Percentiles rank a stretch among this genome's conserved stretches.
These are phyloP conservation scores for Orchestes rusci DNA, from an alignment of 2,888 invertebrate species.

Conservation along the genomic window DNA sequence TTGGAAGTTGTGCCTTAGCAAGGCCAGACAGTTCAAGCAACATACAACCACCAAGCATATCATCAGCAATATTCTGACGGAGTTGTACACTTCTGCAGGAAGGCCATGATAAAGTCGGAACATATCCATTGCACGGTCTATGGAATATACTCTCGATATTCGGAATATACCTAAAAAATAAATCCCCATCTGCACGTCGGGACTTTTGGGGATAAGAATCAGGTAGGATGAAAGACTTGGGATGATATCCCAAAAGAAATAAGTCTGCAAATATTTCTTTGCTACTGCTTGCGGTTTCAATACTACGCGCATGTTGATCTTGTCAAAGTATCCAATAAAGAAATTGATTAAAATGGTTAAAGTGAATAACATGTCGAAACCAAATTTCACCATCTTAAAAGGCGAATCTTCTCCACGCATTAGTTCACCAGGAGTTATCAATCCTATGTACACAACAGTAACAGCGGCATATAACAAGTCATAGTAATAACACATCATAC, in stretches of 20 bases:
- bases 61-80: not conserved
- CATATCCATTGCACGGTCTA: conserved; percentile 1
- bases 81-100: not conserved
- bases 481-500: conserved; percentile 12
- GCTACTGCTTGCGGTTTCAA: not conserved
- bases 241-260: conserved; percentile 10
- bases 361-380: conserved; percentile 5
- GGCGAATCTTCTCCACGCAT: too few species aligned
- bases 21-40: not conserved
- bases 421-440: not conserved
- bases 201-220: too few species aligned
- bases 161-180: conserved; percentile 2
- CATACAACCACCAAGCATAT: not conserved
- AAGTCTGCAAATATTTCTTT: conserved; percentile 12
- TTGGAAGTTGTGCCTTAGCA: not conserved
- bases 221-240: conserved; percentile 11
- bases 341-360: conserved; percentile 3
- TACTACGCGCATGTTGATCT: conserved; percentile 4
- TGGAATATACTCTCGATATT: not conserved
- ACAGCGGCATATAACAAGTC: too few species aligned
- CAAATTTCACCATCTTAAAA: conserved; percentile 4
- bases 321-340: conserved; percentile 10
- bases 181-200: too few species aligned
- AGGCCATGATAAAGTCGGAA: not conserved
- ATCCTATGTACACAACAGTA: too few species aligned